Base-by-base conservation (phyloP, 2,113 vertebrate genomes). In the Pantherophis guttatus region DNA sequence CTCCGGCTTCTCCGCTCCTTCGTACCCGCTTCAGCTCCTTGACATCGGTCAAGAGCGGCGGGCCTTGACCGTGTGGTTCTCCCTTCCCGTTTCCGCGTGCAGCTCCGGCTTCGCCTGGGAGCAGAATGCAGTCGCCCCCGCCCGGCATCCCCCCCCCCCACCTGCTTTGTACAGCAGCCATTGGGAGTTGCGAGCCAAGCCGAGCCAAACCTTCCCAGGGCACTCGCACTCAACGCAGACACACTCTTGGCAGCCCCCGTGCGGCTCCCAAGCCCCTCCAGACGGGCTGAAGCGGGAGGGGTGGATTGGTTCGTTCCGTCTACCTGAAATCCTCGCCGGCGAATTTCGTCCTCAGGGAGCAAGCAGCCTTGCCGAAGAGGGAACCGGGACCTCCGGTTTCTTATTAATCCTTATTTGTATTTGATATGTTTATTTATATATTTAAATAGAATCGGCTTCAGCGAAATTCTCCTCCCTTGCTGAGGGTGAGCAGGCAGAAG, bases 301-400 rank as follows among this genome's bases (percentile, higher is more conserved):
- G 75, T 17, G 85, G 70, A 23, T 90, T 33, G 88, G 70, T 54
- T 89, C 87, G 23, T 57, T 90, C 88, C 1, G 17, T 93, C 92
- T 90, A 90, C 92, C 92, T 53, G 89, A 53, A 53, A 65, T 90
- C 92, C 81, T 87, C 55, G 92, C 44, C 57, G 26, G 48, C 21
- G 55, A 39, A 81, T 81, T 65, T 57, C 75, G 55, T 65, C 88
- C 44, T n/a, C 88, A 23, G 53, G 92, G 12, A 44, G 55, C 75
- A 81, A 87, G n/a, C 75, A 44, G 33, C 57, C 88, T 62, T 62
- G 92, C 89, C 23, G 75, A 26, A 10, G 59, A 39, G 48, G 57
- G 55, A 86, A 90, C 55, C 75, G 70, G 88, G 92, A 86, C 86
- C 55, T 75, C 88, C 92, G 23, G 91, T 75, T 92, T 92, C 70